These are phyloP conservation scores for Galemys pyrenaicus DNA, from an alignment of 2,113 vertebrate species.

Conservation along the genomic window DNA sequence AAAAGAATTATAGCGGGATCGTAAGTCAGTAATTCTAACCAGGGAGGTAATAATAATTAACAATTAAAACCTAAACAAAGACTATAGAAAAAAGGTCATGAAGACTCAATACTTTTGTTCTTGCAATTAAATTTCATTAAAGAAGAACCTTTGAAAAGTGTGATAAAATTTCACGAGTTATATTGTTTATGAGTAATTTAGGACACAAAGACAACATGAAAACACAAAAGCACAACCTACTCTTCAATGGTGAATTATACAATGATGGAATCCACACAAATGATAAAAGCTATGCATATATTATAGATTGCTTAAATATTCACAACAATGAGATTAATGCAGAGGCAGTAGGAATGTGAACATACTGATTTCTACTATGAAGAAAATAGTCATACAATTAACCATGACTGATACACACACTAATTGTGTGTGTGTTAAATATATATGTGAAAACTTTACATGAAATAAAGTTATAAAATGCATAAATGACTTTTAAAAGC, in stretches of 20 bases:
- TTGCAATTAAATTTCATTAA: not conserved
- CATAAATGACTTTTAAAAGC: not conserved
- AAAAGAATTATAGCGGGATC: not conserved
- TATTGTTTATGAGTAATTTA: not conserved
- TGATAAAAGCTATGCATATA: not conserved
- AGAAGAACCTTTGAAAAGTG: not conserved
- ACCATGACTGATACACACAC: not conserved
- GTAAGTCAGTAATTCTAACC: not conserved
- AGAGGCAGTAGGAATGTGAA: not conserved
- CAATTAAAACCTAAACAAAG: not conserved
- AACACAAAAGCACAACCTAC: not conserved
- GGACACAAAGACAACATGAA: not conserved
- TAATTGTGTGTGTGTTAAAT: not conserved
- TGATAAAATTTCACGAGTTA: not conserved
- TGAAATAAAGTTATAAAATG: not conserved
- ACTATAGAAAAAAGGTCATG: not conserved
- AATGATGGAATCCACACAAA: not conserved
- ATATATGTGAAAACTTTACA: not conserved
- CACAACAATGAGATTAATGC: accelerated
- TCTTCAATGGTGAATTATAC: not conserved
- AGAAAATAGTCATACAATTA: not conserved
- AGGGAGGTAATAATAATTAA: not conserved
- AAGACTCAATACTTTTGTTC: not conserved
- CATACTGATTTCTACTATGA: not conserved
- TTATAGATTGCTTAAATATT: not conserved